Evolutionary conservation across 2,888 invertebrate species (phyloP).

Genomic region (Petrophora chlorosata): DNA sequence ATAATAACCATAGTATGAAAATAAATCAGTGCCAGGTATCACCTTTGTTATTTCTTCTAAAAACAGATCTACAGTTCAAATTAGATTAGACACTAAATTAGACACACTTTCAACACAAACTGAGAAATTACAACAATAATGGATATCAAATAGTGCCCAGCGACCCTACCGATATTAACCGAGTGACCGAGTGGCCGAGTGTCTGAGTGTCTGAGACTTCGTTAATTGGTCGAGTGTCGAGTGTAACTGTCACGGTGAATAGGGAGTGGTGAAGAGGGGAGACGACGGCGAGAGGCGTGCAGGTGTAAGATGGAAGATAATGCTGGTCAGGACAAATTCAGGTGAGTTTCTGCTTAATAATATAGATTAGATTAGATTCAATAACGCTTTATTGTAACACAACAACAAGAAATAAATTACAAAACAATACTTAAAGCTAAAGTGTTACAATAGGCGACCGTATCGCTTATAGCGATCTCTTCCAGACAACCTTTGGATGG

Average conservation of each 20-base stretch:
- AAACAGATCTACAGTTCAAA: background rate
- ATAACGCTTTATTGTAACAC: too few species aligned
- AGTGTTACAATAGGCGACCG: too few species aligned
- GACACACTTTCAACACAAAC: background rate
- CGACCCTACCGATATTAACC: slow-evolving; percentile 2
- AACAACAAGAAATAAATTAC: too few species aligned
- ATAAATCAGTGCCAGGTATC: slow-evolving; percentile 10
- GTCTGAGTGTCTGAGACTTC: slow-evolving; percentile 1
- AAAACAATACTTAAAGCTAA: too few species aligned
- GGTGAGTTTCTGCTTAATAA: slow-evolving; percentile 66
- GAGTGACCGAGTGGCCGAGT: slow-evolving; percentile 8
- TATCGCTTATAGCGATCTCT: too few species aligned
- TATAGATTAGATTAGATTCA: too few species aligned
- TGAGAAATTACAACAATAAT: slow-evolving; percentile 38
- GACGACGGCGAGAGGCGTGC: slow-evolving; percentile 33
- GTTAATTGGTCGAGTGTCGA: slow-evolving; percentile 8
- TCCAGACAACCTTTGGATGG: too few species aligned
- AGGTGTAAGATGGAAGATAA: slow-evolving; percentile 79
- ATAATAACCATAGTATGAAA: too few species aligned
- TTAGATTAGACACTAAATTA: background rate
- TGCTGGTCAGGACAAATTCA: slow-evolving; percentile 69
- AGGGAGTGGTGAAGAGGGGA: slow-evolving; percentile 32
- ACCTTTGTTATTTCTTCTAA: background rate
- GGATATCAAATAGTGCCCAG: slow-evolving; percentile 49
- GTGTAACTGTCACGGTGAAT: slow-evolving; percentile 37